Conservation (phyloP, 2,797 vertebrate species). For the Sebastes diaconus region DNA sequence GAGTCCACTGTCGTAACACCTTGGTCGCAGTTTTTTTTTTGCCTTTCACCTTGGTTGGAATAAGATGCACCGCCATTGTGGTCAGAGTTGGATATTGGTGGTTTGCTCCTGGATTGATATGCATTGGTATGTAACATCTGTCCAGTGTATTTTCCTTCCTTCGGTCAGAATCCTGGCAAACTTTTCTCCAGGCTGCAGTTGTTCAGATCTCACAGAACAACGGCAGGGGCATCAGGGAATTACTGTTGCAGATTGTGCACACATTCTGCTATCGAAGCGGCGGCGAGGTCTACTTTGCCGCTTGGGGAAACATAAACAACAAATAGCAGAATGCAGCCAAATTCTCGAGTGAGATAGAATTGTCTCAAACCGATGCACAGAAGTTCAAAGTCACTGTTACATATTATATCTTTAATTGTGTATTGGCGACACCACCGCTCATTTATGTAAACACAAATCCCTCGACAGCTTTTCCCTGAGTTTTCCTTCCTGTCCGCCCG, state of each 20-base stretch:
- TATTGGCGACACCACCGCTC: background rate
- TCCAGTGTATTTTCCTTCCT: background rate
- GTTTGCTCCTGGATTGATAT: background rate
- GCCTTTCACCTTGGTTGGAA: background rate
- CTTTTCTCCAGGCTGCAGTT: background rate
- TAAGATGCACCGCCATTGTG: background rate
- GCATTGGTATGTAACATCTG: background rate
- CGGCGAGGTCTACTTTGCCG: rapidly evolving
- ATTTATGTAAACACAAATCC: background rate
- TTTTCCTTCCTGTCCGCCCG: too few relatives aligned
- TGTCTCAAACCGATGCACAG: too few relatives aligned
- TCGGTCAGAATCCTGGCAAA: background rate
- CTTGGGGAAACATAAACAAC: background rate
- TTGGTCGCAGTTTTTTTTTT: background rate
- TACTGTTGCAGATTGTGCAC: background rate
- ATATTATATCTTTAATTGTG: background rate
- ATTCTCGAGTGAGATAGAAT: too few relatives aligned
- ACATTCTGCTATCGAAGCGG: background rate
- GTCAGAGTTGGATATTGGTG: background rate
- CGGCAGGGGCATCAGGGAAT: background rate
- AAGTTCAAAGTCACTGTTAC: too few relatives aligned
- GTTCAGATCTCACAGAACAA: background rate
- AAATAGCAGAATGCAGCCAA: background rate
- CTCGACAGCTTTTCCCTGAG: too few relatives aligned
- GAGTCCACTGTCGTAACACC: background rate